These are phyloP conservation scores for Proales similis DNA, from an alignment of 1,140 invertebrate species.

Conservation along the genomic window DNA sequence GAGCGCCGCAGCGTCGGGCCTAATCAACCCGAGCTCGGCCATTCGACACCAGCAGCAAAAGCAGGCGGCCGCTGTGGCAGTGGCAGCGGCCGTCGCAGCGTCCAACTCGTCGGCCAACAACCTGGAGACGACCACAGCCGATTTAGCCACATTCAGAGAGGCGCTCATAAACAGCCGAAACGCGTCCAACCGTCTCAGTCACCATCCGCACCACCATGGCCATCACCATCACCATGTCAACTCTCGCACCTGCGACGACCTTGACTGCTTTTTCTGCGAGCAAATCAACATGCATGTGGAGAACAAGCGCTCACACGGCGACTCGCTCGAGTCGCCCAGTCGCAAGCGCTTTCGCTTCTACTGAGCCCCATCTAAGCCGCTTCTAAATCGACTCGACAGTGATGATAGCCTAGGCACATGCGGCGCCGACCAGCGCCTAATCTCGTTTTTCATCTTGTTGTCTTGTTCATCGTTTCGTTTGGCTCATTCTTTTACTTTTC, in stretches of 20 bases:
- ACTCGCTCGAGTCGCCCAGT: slow-evolving; percentile 28
- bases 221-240: slow-evolving; percentile 11
- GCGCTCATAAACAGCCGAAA: slow-evolving; percentile 30
- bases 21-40: background rate
- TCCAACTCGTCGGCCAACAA: no score
- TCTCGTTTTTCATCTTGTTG: no score
- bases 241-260: slow-evolving; percentile 34
- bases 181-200: background rate
- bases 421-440: no score
- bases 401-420: no score
- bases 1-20: no score
- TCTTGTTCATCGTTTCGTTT: no score
- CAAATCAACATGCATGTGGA: slow-evolving; percentile 32
- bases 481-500: no score
- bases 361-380: no score
- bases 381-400: no score
- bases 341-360: slow-evolving; percentile 31
- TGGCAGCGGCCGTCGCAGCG: no score
- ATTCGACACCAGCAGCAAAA: slow-evolving; percentile 7
- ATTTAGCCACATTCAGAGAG: slow-evolving; percentile 33
- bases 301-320: slow-evolving; percentile 16
- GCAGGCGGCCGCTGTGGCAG: slow-evolving; percentile 1
- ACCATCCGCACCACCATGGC: slow-evolving; percentile 11
- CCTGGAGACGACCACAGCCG: slow-evolving; percentile 11
- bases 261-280: slow-evolving; percentile 37